Conservation (phyloP, 35 echinoderm and acorn worm species). For the Heliocidaris tuberculata region DNA sequence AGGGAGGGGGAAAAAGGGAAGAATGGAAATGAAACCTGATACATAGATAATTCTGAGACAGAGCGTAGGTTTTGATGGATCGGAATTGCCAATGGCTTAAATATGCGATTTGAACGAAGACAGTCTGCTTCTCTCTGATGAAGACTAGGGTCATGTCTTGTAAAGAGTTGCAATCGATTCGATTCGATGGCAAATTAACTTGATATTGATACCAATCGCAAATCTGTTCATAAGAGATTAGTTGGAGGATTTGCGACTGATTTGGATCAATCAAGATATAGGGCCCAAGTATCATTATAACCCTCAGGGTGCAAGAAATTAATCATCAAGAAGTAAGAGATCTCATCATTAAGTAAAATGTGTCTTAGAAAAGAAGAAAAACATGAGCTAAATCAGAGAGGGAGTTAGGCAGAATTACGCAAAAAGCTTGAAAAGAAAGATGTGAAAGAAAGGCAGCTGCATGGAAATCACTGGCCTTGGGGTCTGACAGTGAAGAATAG, state of each 20-base stretch:
- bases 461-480: neutral
- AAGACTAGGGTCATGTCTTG: no score
- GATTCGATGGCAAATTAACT: no score
- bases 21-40: neutral
- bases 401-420: no score
- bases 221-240: neutral
- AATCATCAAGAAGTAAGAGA: neutral
- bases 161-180: no score
- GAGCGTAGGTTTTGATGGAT: neutral
- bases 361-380: neutral
- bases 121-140: neutral
- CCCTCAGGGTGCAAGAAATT: neutral
- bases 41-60: neutral
- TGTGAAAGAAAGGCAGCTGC: neutral
- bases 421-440: no score
- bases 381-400: no score
- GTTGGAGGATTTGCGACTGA: neutral
- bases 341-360: neutral
- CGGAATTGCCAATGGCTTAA: neutral
- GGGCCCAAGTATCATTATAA: neutral
- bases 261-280: neutral
- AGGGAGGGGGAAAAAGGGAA: neutral
- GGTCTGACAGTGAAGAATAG: neutral
- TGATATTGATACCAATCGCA: no score
- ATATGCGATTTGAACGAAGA: neutral